These are phyloP conservation scores for Cantharis lateralis DNA, from an alignment of 2,888 invertebrate species.

Conservation along the genomic window DNA sequence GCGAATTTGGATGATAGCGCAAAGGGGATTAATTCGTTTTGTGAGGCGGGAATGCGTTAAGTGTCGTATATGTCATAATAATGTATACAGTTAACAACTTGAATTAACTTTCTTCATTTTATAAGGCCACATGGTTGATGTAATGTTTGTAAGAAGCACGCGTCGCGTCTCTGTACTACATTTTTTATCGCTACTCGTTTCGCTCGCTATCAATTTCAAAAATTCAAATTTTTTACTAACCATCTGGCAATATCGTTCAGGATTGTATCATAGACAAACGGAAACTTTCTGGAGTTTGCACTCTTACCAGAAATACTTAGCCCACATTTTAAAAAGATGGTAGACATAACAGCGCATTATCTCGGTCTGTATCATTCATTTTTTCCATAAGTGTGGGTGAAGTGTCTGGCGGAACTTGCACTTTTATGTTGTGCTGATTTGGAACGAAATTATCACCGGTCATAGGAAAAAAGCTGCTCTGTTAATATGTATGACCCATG, in stretches of 20 bases:
- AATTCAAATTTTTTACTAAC: not conserved
- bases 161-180: constrained; percentile 2
- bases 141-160: constrained; percentile 12
- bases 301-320: not conserved
- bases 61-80: not conserved
- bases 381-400: not conserved
- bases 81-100: constrained; percentile 8
- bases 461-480: not conserved
- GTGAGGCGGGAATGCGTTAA: not conserved
- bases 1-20: not conserved
- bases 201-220: not conserved
- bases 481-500: not conserved
- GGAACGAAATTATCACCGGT: not conserved
- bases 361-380: not conserved
- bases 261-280: not conserved
- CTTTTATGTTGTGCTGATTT: not conserved
- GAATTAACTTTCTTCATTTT: constrained; percentile 16
- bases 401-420: not conserved
- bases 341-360: not conserved
- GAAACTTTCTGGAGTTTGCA: not conserved
- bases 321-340: not conserved
- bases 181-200: not conserved
- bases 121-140: constrained; percentile 14
- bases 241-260: not conserved
- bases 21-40: not conserved